These are phyloP conservation scores for Astreopora myriophthalma DNA, from an alignment of 64 coral and sea anemone genomes.

Conservation along the genomic window DNA sequence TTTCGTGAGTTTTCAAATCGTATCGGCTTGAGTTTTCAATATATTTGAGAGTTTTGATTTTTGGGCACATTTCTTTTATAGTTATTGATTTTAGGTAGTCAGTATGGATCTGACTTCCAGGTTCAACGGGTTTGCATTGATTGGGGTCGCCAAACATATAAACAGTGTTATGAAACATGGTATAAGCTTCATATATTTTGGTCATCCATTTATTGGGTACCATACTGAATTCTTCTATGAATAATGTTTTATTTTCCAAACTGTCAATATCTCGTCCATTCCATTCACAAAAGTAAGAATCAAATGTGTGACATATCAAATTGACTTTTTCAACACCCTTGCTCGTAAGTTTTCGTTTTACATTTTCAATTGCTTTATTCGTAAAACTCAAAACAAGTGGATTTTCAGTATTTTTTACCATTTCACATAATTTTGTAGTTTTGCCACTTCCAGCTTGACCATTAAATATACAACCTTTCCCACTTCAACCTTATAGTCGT, in stretches of 20 bases:
- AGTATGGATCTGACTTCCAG: background rate
- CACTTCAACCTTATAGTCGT: background rate
- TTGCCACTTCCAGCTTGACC: constrained; percentile 29
- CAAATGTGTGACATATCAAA: constrained; percentile 27
- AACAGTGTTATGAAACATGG: background rate
- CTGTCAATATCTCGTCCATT: background rate
- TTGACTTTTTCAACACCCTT: background rate
- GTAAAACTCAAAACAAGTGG: too few relatives aligned
- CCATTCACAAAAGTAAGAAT: constrained; percentile 35
- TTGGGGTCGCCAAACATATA: background rate
- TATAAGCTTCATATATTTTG: background rate
- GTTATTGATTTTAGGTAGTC: background rate
- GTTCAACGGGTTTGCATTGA: background rate
- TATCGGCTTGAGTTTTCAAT: background rate
- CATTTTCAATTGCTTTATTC: too few relatives aligned
- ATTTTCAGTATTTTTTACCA: background rate
- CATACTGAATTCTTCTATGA: constrained; percentile 55
- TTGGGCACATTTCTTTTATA: background rate
- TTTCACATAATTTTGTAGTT: constrained; percentile 10
- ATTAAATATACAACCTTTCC: background rate
- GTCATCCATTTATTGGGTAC: constrained; percentile 42
- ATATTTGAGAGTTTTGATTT: background rate
- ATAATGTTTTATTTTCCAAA: constrained; percentile 15
- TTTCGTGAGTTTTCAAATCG: background rate
- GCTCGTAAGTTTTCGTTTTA: too few relatives aligned